A percentile compares a stretch with the other conserved stretches of the same genome.
Evolutionary conservation across 2,113 vertebrate species (phyloP).

Genomic region (Sylvilagus bachmani): DNA sequence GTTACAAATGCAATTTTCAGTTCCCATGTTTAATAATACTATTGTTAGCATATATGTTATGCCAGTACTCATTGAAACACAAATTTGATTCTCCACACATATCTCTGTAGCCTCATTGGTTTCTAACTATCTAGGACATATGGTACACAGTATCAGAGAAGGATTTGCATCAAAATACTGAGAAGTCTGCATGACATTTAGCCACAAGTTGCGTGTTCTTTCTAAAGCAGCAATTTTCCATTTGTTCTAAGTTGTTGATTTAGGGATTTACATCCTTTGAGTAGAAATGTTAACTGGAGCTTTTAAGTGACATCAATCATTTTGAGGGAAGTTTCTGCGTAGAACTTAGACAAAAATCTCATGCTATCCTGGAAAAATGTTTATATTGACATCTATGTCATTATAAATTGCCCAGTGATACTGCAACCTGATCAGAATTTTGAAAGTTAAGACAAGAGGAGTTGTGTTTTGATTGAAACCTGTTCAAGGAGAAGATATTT

Average conservation of each 20-base stretch:
- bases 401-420: neutral
- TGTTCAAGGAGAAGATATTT: neutral
- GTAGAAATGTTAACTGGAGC: neutral
- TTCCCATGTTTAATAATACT: neutral
- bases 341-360: neutral
- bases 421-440: neutral
- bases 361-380: neutral
- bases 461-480: neutral
- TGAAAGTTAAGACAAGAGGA: slow-evolving; percentile 30
- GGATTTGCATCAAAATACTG: neutral
- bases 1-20: slow-evolving; percentile 11
- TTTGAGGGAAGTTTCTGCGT: neutral
- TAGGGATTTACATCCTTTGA: neutral
- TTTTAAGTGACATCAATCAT: neutral
- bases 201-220: rapidly evolving
- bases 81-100: neutral
- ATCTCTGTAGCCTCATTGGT: neutral
- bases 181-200: neutral
- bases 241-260: neutral
- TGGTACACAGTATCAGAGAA: neutral
- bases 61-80: neutral
- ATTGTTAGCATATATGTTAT: neutral
- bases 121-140: neutral
- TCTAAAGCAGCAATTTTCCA: neutral
- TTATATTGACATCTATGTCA: neutral